Evolutionary conservation across 2,797 vertebrate genomes (phyloP), one percentile per base, ranked within the genome.

Genomic region (Orientallactaga sibirica): DNA sequence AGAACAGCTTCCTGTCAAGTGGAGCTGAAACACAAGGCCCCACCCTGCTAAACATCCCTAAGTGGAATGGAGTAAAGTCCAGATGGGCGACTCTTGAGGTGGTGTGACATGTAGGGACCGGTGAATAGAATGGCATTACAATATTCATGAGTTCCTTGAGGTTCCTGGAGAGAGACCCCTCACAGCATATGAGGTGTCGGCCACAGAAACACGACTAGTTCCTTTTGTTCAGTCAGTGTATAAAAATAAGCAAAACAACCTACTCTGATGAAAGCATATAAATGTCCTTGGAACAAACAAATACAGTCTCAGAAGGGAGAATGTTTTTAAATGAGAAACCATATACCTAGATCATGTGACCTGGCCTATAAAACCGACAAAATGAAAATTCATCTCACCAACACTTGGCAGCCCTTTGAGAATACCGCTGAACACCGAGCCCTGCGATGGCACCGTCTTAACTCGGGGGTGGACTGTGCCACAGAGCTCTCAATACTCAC

Each of bases 261-360:
- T 24, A 62, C 19, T 76, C 33, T 55, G 43, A 78, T 80, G 14
- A 79, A 92, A 82, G 52, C 75, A 3, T 61, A 20, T 68, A 76
- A 48, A 73, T 11, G 24, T 79, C 52, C 75, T 66, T 73, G 67
- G 55, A 78, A 86, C 43, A 84, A 88, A 71, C 12, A 93, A 82
- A 37, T 48, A n/a, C 22, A 86, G 90, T 90, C 86, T 86, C 58
- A 83, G 74, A 61, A 81, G 24, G 62, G 29, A 27, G 19, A 66
- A 86, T 41, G n/a, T 52, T 88, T 79, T 48, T 94, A 66, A 86
- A 86, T 20, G 58, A 88, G 74, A 96, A 92, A 22, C n/a, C 77
- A 83, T 93, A 90, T 88, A 71, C 79, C 37, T 55, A 77, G 33
- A 70, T 78, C 79, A 80, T 68, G 15, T 27, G n/a, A 86, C 71